phyloP scores from a whole-genome alignment of 2,113 vertebrate genomes.

The Periophthalmus modestus region DNA sequence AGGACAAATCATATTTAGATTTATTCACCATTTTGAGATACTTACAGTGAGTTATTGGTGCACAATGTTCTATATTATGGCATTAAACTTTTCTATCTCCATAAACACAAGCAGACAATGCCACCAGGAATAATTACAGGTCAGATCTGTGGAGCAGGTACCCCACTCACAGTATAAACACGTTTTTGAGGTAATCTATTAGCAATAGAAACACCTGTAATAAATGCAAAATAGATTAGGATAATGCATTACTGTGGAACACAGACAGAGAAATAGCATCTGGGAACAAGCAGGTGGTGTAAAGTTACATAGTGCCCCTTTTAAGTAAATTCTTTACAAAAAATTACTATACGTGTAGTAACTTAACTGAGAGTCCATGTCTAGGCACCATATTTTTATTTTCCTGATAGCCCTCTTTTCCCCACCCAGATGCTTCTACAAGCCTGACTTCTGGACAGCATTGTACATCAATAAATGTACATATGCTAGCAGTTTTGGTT shows the following conservation, averaged over 20 bases:
- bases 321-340: background rate
- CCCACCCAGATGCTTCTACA: background rate
- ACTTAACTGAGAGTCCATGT: background rate
- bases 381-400: background rate
- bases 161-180: too few species aligned
- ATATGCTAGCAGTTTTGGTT: conserved; percentile 2
- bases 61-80: too few species aligned
- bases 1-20: background rate
- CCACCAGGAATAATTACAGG: too few species aligned
- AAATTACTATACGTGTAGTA: background rate
- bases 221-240: too few species aligned
- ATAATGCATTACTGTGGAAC: too few species aligned
- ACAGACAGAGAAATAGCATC: too few species aligned
- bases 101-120: too few species aligned
- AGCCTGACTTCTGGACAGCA: background rate
- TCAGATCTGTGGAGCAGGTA: too few species aligned
- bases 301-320: background rate
- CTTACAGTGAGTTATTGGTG: background rate
- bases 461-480: conserved; percentile 9
- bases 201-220: too few species aligned
- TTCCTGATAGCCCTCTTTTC: background rate
- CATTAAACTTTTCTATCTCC: too few species aligned
- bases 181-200: too few species aligned
- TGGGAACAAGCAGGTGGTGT: too few species aligned
- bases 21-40: background rate